Conservation (phyloP, 2,797 vertebrate species). For the Tinamus major region DNA sequence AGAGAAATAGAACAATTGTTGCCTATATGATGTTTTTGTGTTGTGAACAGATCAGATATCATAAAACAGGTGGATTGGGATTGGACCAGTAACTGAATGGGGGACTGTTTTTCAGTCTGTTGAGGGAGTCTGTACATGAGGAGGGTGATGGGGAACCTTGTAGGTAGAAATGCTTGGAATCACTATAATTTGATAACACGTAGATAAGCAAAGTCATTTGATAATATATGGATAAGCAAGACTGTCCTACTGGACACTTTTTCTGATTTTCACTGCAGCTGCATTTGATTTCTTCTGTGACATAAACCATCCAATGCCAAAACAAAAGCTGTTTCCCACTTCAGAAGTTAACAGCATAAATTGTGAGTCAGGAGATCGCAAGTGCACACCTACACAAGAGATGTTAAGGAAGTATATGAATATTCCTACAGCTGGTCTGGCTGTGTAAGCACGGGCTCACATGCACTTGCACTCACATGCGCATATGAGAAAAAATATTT, state of each 20-base stretch:
- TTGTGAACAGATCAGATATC: background rate
- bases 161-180: background rate
- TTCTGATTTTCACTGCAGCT: background rate
- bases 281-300: background rate
- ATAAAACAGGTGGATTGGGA: background rate
- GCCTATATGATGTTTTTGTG: background rate
- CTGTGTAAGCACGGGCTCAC: background rate
- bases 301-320: background rate
- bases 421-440: background rate
- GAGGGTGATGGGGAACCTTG: background rate
- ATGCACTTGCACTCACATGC: background rate
- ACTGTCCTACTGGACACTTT: background rate
- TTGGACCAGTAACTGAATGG: background rate
- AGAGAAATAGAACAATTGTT: background rate
- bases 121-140: background rate
- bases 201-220: background rate
- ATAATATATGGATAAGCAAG: background rate
- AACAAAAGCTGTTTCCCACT: background rate
- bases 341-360: background rate
- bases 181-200: fast-evolving
- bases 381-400: background rate
- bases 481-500: background rate
- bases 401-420: background rate
- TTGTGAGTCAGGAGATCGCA: background rate
- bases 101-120: background rate